Base-by-base conservation (phyloP, 2,113 vertebrate species). In the Apeltes quadracus region DNA sequence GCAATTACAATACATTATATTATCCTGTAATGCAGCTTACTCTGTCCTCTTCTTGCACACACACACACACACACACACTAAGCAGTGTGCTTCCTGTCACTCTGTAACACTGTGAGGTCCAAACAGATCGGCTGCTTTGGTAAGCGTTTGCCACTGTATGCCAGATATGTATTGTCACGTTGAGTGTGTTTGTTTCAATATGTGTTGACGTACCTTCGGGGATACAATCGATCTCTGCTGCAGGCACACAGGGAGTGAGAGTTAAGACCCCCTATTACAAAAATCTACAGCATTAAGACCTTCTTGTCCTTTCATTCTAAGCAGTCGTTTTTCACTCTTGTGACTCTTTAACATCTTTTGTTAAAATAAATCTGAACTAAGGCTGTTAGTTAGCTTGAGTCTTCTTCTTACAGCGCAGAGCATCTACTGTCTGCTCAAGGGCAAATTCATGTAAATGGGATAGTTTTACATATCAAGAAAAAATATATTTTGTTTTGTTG, bases 121-220 rank as follows among this genome's bases (percentile, higher is more conserved):
- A 82, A 72, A 88, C 83, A 76, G 78, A 83, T 81, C 77, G 85
- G 53, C 57, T 86, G 81, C 67, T 85, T 69, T 82, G 80, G 75
- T 58, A 74, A 70, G 51, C 67, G 43, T 72, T 65, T 61, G 44
- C 61, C 25, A 44, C 48, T 7, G 61, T 61, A 53, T 72, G 72
- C 69, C 79, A 88, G 69, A 58, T 44, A 16, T 20, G 61, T 58
- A 25, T 72, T 77, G 51, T 51, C 82, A 62, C 63, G 12, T 34
- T 27, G 34, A 16, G 5, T 65, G 18, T 57, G 44, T 68, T 38
- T 59, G 38, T 66, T 43, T 43, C 41, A 43, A 18, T 69, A 2
- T 72, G 56, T 79, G 50, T 72, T 63, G 58, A 79, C 43, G 75
- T 36, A 64, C 32, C 58, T 27, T 7, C 41, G 48, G 55, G 75